Evolutionary conservation across 2,888 invertebrate genomes (phyloP).

Genomic region (Eupithecia abbreviata): DNA sequence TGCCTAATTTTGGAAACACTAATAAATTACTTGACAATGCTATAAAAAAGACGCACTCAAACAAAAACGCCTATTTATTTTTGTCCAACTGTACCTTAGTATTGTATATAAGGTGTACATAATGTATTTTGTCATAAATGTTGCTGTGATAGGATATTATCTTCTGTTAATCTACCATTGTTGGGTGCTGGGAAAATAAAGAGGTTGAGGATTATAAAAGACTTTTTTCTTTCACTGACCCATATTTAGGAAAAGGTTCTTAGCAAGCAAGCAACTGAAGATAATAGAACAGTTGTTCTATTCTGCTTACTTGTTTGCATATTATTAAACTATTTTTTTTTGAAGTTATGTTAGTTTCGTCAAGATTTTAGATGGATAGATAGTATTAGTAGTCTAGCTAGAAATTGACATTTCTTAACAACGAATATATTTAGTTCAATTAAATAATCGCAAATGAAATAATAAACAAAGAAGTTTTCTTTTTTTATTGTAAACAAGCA

Average conservation of each 20-base stretch:
- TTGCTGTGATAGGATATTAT: constrained; percentile 74
- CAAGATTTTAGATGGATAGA: background rate
- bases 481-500: background rate
- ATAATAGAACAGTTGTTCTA: too few species aligned
- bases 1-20: constrained; percentile 1
- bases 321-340: too few species aligned
- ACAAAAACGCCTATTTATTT: background rate
- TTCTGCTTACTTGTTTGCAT: background rate
- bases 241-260: background rate
- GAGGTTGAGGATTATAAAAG: constrained; percentile 63
- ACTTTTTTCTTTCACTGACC: constrained; percentile 6
- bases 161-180: constrained; percentile 60
- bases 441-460: background rate
- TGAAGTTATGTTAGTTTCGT: background rate
- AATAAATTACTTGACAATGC: background rate
- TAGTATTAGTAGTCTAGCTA: background rate
- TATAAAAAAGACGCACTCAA: background rate
- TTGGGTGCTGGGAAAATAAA: constrained; percentile 77
- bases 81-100: background rate
- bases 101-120: background rate
- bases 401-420: background rate
- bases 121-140: constrained; percentile 16
- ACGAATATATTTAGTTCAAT: background rate
- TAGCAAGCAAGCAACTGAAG: background rate
- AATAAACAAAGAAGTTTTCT: background rate